These are phyloP conservation scores for Poeciliopsis infans DNA, from an alignment of 2,797 vertebrate genomes.

Conservation along the genomic window DNA sequence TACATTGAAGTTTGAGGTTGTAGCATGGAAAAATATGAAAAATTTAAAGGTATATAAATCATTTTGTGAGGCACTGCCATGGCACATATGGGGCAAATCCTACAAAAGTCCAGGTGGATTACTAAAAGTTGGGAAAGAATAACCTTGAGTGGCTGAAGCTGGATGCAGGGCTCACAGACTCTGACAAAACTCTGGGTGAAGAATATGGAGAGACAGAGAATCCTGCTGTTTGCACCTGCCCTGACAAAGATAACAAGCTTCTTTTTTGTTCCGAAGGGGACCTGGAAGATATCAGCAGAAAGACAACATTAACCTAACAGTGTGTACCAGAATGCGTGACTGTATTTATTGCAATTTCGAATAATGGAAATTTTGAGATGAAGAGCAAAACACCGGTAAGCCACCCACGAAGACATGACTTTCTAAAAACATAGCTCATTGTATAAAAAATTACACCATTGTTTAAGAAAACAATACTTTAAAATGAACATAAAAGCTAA, in stretches of 20 bases:
- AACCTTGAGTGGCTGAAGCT: slow-evolving; percentile 91
- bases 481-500: neutral
- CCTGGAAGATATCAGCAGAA: slow-evolving; percentile 50
- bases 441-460: neutral
- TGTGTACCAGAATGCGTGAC: neutral
- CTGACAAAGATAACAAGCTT: slow-evolving; percentile 69
- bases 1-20: neutral
- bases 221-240: slow-evolving; percentile 78
- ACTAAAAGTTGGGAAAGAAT: slow-evolving; percentile 6
- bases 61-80: neutral
- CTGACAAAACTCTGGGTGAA: slow-evolving; percentile 89
- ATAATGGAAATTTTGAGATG: neutral
- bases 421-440: neutral
- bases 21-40: neutral
- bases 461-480: neutral
- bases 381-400: neutral
- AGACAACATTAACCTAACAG: neutral
- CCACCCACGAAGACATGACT: neutral
- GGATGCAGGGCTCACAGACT: slow-evolving; percentile 89
- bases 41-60: neutral
- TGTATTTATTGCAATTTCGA: neutral
- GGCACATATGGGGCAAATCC: neutral
- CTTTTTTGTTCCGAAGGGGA: slow-evolving; percentile 88
- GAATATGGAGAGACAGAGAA: slow-evolving; percentile 83
- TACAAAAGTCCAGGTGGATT: slow-evolving; percentile 6